A percentile compares a stretch with the other conserved stretches of the same genome.
Conservation (phyloP, 2,888 invertebrate species). For the Gymnoscelis rufifasciata region DNA sequence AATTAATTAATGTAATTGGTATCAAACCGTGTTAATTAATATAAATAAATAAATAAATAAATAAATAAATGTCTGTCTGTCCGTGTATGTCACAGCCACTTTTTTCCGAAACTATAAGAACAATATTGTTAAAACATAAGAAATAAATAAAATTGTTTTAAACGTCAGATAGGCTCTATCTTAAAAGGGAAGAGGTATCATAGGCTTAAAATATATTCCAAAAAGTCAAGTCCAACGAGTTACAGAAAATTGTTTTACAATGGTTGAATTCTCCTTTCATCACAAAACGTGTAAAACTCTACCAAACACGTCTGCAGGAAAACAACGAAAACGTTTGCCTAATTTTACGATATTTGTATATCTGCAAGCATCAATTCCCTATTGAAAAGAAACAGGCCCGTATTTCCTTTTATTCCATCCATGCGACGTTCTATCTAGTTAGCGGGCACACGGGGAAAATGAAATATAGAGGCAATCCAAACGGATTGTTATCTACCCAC, state of each 20-base stretch:
- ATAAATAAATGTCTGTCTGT: too few species aligned
- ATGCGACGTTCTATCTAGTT: constrained; percentile 72
- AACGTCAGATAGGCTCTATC: too few species aligned
- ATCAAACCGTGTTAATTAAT: too few species aligned
- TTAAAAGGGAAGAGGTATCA: too few species aligned
- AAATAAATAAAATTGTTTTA: too few species aligned
- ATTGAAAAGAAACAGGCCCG: constrained; percentile 61
- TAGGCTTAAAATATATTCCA: too few species aligned
- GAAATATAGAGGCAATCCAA: constrained; percentile 80
- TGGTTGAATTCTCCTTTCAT: background rate
- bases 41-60: too few species aligned
- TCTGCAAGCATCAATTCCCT: constrained; percentile 36
- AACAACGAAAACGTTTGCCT: constrained; percentile 21
- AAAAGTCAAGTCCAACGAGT: background rate
- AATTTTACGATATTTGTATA: constrained; percentile 27
- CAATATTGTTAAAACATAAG: too few species aligned
- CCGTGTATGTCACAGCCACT: too few species aligned
- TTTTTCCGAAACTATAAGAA: too few species aligned
- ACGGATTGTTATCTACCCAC: constrained; percentile 80
- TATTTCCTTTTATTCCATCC: constrained; percentile 50
- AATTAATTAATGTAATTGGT: too few species aligned
- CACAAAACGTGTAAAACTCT: background rate
- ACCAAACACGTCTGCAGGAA: constrained; percentile 13
- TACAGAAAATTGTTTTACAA: too few species aligned
- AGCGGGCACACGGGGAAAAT: constrained; percentile 73